Conservation (phyloP, 2,113 vertebrate species). For the Micronisus gabar region DNA sequence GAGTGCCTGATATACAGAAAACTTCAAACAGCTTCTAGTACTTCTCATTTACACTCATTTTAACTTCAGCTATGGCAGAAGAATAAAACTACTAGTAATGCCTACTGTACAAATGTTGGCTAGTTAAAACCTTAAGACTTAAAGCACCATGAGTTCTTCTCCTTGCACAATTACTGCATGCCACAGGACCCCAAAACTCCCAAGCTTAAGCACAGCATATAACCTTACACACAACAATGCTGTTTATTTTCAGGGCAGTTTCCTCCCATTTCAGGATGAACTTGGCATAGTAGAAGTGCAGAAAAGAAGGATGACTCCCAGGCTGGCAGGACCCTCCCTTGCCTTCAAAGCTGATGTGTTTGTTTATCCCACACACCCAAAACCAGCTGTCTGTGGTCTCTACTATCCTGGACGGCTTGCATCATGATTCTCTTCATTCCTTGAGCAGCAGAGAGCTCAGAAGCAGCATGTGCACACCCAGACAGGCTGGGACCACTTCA, state of each 20-base stretch:
- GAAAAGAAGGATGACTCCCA: neutral
- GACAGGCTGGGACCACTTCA: neutral
- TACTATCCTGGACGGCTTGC: neutral
- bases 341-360: neutral
- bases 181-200: neutral
- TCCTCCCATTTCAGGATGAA: neutral
- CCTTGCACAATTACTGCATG: neutral
- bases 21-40: neutral
- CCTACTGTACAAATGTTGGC: neutral
- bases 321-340: neutral
- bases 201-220: neutral
- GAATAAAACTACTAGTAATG: neutral
- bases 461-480: rapidly evolving
- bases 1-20: neutral
- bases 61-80: neutral
- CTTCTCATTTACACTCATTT: neutral
- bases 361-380: neutral
- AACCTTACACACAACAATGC: neutral
- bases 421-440: neutral
- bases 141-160: neutral
- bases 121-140: neutral
- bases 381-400: neutral
- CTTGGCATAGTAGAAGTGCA: neutral
- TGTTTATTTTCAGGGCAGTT: neutral
- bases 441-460: rapidly evolving